Evolutionary conservation across 2,797 vertebrate genomes (phyloP).

Genomic region (Gambelia wislizenii): DNA sequence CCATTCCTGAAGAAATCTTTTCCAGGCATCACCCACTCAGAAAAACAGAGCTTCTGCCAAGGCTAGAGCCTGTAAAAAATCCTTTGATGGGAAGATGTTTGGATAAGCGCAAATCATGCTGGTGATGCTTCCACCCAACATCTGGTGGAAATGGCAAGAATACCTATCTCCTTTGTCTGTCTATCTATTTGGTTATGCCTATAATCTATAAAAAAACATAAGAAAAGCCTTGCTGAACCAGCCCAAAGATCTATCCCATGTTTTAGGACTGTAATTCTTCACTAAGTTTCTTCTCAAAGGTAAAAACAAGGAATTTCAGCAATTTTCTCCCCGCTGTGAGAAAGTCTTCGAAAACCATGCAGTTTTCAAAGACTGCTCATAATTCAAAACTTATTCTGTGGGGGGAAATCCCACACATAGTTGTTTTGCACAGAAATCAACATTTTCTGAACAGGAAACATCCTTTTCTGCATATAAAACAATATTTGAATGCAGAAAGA

Average conservation of each 20-base stretch:
- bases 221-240: no score
- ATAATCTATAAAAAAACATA: no score
- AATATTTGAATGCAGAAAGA: no score
- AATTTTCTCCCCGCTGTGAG: no score
- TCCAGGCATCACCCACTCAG: conserved; percentile 75
- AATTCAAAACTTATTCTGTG: no score
- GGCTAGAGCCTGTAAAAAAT: conserved; percentile 71
- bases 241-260: not conserved
- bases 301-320: not conserved
- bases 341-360: no score
- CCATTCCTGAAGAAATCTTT: conserved; percentile 63
- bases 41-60: conserved; percentile 73
- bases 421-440: no score
- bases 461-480: no score
- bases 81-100: conserved; percentile 74
- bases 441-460: no score
- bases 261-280: not conserved
- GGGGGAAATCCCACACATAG: no score
- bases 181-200: no score
- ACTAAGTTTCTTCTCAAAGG: not conserved
- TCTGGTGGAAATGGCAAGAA: conserved; percentile 43
- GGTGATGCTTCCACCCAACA: conserved; percentile 61
- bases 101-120: conserved; percentile 74
- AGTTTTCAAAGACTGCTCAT: no score
- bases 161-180: not conserved